Base-by-base conservation (phyloP, 1,140 invertebrate species). In the Pseudomyrmex flavicornis region DNA sequence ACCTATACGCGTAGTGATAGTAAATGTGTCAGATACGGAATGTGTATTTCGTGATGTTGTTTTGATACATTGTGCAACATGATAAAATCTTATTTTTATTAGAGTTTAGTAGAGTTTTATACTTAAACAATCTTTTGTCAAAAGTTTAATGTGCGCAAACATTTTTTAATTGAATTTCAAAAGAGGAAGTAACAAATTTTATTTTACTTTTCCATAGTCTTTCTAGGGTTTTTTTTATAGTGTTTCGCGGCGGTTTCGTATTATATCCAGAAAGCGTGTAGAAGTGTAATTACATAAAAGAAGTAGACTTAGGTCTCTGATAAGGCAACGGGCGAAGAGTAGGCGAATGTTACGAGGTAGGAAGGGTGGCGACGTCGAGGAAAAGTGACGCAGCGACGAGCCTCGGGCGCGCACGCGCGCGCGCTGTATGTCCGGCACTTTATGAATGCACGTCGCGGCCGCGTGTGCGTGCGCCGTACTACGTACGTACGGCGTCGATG, bases 401-500 rank as follows among this genome's bases (percentile, higher is more conserved):
- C 54, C 84, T 59, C 59, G 62, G 46, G 20, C 50, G 13, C 13
- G 72, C 20, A 90, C 90, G 89, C 87, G 89, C 89, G 90, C 89
- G 88, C 86, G 76, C 82, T 86, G 87, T 88, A 89, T 89, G 91
- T 90, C 90, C 89, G 88, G 86, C 87, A 84, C 85, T 92, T 93
- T 89, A 92, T 93, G 91, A 92, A 92, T 92, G 91, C 91, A 89
- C 88, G 89, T 82, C 83, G 83, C 73, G 79, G 85, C 82, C 63
- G 77, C 79, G 83, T 83, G 86, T 68, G 69, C 63, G 83, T 58
- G 75, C 17, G 46, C 35, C 10, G 65, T 68, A 68, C 65, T 70
- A 72, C 87, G 87, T 86, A 82, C 82, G 84, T 35, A 85, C 74
- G 26, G 56, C 35, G 22, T 75, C 83, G 83, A 12, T n/a, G 66